Percentiles rank a stretch among this genome's conserved stretches.
These are phyloP conservation scores for Drosophila arawakana DNA, from an alignment of 1,140 invertebrate genomes.

Conservation along the genomic window DNA sequence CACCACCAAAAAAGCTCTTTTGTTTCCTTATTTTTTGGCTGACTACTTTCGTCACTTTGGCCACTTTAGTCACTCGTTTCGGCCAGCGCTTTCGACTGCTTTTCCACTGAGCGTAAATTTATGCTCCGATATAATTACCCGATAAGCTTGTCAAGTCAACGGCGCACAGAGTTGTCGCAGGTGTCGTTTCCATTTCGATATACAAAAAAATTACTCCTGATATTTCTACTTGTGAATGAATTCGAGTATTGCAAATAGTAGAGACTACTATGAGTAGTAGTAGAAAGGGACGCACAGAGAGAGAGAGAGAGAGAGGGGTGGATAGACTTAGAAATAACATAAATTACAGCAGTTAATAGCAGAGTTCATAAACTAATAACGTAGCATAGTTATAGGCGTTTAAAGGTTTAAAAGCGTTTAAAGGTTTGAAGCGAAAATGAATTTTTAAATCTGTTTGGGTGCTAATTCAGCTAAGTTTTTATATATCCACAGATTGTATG, in stretches of 20 bases:
- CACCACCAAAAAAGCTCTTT: slow-evolving; percentile 66
- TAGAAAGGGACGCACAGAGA: not conserved
- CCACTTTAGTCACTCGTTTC: not conserved
- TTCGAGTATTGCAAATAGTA: not conserved
- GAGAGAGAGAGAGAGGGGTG: not conserved
- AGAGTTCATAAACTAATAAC: no score
- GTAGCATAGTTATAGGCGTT: no score
- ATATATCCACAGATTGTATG: not conserved
- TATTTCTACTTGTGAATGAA: slow-evolving; percentile 12
- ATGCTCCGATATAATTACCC: slow-evolving; percentile 65
- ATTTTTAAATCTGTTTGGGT: no score
- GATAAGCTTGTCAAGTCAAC: slow-evolving; percentile 67
- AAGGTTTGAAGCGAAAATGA: no score
- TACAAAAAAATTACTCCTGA: not conserved
- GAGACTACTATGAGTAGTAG: not conserved
- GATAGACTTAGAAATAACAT: not conserved
- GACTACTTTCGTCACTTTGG: not conserved
- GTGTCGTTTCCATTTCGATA: slow-evolving; percentile 22
- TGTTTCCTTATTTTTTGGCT: slow-evolving; percentile 26
- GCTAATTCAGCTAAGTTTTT: no score
- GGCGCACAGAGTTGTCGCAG: slow-evolving; percentile 67
- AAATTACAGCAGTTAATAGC: not conserved
- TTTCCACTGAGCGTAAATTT: slow-evolving; percentile 11
- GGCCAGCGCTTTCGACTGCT: not conserved
- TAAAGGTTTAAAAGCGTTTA: no score